Conservation (phyloP, 2,797 vertebrate genomes). For the Micromesistius poutassou region DNA sequence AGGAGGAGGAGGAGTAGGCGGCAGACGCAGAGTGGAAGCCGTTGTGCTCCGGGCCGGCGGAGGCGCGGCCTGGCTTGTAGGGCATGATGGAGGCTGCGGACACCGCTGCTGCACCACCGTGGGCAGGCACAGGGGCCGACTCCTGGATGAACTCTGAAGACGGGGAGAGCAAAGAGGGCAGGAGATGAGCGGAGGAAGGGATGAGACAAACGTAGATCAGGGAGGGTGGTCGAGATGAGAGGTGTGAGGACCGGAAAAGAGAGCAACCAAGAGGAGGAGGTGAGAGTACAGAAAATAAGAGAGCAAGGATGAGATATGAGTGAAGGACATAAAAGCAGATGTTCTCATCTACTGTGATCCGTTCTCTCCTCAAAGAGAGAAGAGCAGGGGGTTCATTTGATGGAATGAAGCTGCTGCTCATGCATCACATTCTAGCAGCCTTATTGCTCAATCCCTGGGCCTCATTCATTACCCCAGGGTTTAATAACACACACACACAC, state of each 20-base stretch:
- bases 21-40: slow-evolving; percentile 44
- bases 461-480: slow-evolving; percentile 38
- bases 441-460: slow-evolving; percentile 42
- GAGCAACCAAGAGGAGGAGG: neutral
- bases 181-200: neutral
- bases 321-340: neutral
- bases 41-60: slow-evolving; percentile 62
- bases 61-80: slow-evolving; percentile 76
- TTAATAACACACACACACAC: slow-evolving; percentile 48
- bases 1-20: slow-evolving; percentile 39
- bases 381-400: too few species aligned
- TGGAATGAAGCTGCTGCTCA: slow-evolving; percentile 35
- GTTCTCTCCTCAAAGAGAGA: neutral
- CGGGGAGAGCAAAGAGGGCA: neutral
- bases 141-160: slow-evolving; percentile 71
- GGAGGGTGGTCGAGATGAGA: slow-evolving; percentile 17
- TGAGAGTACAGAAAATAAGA: neutral
- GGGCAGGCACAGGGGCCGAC: slow-evolving; percentile 63
- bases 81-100: slow-evolving; percentile 77
- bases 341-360: neutral
- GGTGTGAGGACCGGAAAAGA: neutral
- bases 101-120: slow-evolving; percentile 57
- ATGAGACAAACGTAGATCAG: slow-evolving; percentile 9
- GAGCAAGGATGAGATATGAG: neutral
- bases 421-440: slow-evolving; percentile 53